These are phyloP conservation scores for Caenorhabditis becei DNA, from an alignment of 2,888 invertebrate species.

Conservation along the genomic window DNA sequence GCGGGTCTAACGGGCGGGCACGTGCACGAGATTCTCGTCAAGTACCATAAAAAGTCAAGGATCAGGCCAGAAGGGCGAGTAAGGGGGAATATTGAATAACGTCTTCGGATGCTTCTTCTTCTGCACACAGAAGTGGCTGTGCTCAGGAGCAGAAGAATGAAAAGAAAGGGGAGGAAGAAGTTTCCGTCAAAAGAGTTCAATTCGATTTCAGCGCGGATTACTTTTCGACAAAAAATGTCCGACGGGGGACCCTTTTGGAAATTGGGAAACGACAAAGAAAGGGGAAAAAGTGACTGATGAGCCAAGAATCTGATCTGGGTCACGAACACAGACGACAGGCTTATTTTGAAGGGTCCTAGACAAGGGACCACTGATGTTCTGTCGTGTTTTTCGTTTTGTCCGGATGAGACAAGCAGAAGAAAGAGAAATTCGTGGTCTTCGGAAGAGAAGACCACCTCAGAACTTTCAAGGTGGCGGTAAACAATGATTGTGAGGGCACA, in stretches of 20 bases:
- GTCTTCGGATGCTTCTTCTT: slow-evolving; percentile 28
- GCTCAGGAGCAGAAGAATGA: slow-evolving; percentile 28
- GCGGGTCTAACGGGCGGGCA: slow-evolving; percentile 18
- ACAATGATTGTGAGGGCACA: slow-evolving; percentile 41
- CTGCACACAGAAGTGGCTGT: slow-evolving; percentile 45
- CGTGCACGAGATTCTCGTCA: slow-evolving; percentile 49
- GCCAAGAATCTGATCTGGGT: too few relatives aligned
- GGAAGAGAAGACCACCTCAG: slow-evolving; percentile 6
- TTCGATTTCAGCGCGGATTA: slow-evolving; percentile 49
- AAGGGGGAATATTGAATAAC: slow-evolving; percentile 51
- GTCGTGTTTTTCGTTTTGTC: not conserved
- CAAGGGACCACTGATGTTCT: too few relatives aligned
- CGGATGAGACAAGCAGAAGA: not conserved
- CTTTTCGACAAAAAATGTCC: slow-evolving; percentile 19
- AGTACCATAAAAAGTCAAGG: slow-evolving; percentile 61
- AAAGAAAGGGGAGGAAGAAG: slow-evolving; percentile 34
- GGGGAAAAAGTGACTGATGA: too few relatives aligned
- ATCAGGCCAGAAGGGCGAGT: slow-evolving; percentile 39
- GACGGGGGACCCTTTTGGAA: not conserved
- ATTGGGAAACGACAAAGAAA: not conserved
- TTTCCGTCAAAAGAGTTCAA: slow-evolving; percentile 51
- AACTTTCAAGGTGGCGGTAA: slow-evolving; percentile 19
- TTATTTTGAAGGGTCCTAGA: too few relatives aligned
- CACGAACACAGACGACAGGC: too few relatives aligned
- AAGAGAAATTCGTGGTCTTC: slow-evolving; percentile 13